Evolutionary conservation across 2,888 invertebrate genomes (phyloP).

Genomic region (Cataglyphis livida): DNA sequence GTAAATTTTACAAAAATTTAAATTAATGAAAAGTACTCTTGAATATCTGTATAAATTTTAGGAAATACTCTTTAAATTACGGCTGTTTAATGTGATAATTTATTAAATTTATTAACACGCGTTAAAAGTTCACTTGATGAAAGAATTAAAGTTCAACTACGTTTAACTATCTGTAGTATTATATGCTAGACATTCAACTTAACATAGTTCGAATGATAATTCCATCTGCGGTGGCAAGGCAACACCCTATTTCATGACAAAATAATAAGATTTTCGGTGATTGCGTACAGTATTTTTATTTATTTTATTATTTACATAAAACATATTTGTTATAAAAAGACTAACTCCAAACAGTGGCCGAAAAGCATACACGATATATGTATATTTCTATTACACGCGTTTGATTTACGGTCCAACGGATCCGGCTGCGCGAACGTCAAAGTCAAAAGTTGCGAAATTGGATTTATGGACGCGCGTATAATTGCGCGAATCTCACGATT

Average conservation of each 20-base stretch:
- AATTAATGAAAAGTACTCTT: neutral
- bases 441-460: constrained; percentile 9
- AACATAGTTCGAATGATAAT: constrained; percentile 25
- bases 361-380: constrained; percentile 16
- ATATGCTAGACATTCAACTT: constrained; percentile 35
- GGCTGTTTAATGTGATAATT: constrained; percentile 15
- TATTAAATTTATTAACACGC: constrained; percentile 26
- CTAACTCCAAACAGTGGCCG: neutral
- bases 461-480: neutral
- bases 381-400: constrained; percentile 16
- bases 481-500: neutral
- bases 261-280: constrained; percentile 20
- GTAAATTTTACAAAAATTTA: neutral
- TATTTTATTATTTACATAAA: constrained; percentile 25
- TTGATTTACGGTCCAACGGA: neutral
- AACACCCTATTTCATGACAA: constrained; percentile 13
- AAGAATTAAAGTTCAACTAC: constrained; percentile 30
- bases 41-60: neutral
- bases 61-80: neutral
- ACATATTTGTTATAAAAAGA: neutral
- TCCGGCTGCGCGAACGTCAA: neutral
- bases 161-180: constrained; percentile 32
- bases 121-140: neutral
- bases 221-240: constrained; percentile 17
- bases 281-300: neutral